Base-by-base conservation (phyloP, 2,888 invertebrate species). In the Mycalesis mineus region DNA sequence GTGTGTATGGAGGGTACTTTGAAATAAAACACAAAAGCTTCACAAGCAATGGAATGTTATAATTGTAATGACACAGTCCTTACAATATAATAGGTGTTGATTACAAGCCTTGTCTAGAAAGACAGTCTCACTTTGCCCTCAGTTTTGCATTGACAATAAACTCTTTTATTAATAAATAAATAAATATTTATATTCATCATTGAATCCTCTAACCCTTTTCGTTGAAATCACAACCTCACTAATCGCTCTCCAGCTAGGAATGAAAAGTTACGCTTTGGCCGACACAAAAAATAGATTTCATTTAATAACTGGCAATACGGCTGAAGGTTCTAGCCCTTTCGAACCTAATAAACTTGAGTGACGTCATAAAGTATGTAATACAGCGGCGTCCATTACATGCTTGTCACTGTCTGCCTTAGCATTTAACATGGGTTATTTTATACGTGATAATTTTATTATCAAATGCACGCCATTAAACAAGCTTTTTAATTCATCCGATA, bases 41-140 rank as follows among this genome's bases (percentile, higher is more conserved):
- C 76, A 86, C 82, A 88, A 88, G 88, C 88, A 84, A 85, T 87
- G 88, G 88, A 88, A 88, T 88, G 88, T 88, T 88, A 88, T 80
- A 82, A 76, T 84, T 87, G 82, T 82, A 83, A 83, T 81, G 82
- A 80, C 77, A 80, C 77, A 77, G 73, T 78, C 69, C 75, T 82
- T 82, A 85, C 75, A 80, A 73, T 77, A 78, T 68, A 70, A 74
- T 65, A 68, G 71, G 72, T 76, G 71, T 77, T 72, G 71, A 58
- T 59, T 78, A 82, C 72, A 77, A 78, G 74, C 74, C 69, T 74
- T 69, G 61, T 62, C 61, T 29, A 55, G 73, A 72, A 70, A 72
- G 75, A 71, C 74, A 73, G 78, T 75, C 77, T 78, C 65, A 69
- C 75, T 75, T 77, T 75, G 72, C 48, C 49, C 13, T 39, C 33